Percentiles rank a stretch among this genome's conserved stretches.
These are phyloP conservation scores for Camponotus vicinus DNA, from an alignment of 1,140 invertebrate genomes.

Conservation along the genomic window DNA sequence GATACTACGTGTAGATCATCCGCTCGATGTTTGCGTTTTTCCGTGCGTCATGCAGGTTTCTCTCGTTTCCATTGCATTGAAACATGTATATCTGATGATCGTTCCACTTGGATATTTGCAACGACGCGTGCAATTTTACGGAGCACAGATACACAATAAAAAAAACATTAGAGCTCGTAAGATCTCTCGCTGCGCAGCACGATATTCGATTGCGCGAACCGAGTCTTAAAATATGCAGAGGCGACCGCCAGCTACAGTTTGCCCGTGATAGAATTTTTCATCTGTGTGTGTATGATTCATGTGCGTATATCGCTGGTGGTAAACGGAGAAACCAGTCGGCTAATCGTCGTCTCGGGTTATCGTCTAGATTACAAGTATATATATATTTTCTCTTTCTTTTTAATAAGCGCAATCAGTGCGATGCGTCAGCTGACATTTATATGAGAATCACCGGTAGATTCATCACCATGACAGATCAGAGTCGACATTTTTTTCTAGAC, in stretches of 20 bases:
- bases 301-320: not conserved
- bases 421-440: slow-evolving; percentile 12
- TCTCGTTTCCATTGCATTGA: not conserved
- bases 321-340: not conserved
- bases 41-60: not conserved
- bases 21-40: slow-evolving; percentile 10
- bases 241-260: not conserved
- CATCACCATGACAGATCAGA: not conserved
- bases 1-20: not conserved
- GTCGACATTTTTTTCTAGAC: not conserved
- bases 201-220: not conserved
- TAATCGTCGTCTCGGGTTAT: slow-evolving; percentile 53
- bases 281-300: slow-evolving; percentile 23
- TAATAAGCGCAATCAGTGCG: slow-evolving; percentile 47
- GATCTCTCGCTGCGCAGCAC: not conserved
- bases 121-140: slow-evolving; percentile 16
- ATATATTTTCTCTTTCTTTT: slow-evolving; percentile 36
- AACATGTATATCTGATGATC: not conserved
- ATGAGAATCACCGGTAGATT: slow-evolving; percentile 10
- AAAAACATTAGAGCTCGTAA: not conserved
- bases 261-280: slow-evolving; percentile 17
- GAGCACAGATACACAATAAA: slow-evolving; percentile 22
- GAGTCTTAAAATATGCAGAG: slow-evolving; percentile 17
- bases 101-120: slow-evolving; percentile 24
- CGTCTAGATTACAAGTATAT: slow-evolving; percentile 50